A percentile compares a stretch with the other conserved stretches of the same genome.
Conservation (phyloP, 1,140 invertebrate genomes). For the Pseudomyrmex dendroicus region DNA sequence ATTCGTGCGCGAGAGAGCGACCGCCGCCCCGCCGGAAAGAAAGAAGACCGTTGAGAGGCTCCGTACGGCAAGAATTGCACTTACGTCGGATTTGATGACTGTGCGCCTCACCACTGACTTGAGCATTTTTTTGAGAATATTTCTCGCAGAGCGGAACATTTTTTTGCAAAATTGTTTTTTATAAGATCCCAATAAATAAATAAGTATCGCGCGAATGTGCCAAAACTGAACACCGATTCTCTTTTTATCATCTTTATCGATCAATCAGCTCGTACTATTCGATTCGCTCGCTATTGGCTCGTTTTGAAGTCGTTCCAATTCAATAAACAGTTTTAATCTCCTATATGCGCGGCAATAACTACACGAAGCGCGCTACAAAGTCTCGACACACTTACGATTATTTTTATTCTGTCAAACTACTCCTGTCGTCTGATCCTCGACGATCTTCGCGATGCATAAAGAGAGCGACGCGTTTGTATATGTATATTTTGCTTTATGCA, state of each 20-base stretch:
- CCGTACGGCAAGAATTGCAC: neutral
- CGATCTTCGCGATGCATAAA: constrained; percentile 16
- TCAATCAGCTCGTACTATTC: neutral
- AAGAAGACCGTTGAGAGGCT: neutral
- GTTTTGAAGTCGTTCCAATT: neutral
- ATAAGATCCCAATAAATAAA: neutral
- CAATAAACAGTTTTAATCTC: neutral
- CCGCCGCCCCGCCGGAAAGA: neutral
- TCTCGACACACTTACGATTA: neutral
- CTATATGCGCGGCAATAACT: neutral
- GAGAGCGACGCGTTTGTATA: constrained; percentile 8
- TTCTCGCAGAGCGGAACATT: neutral
- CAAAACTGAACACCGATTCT: neutral
- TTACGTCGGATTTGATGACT: neutral
- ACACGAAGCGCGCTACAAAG: neutral
- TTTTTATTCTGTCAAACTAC: constrained; percentile 2
- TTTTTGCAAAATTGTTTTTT: neutral
- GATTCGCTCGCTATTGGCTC: neutral
- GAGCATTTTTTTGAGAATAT: neutral
- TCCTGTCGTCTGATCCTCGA: neutral
- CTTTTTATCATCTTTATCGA: neutral
- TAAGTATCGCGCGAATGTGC: neutral
- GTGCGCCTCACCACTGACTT: neutral
- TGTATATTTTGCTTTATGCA: too few species aligned
- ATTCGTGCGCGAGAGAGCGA: neutral